Percentiles rank a stretch among this genome's conserved stretches.
Conservation (phyloP, 2,888 invertebrate species). For the Bombyx huttoni region DNA sequence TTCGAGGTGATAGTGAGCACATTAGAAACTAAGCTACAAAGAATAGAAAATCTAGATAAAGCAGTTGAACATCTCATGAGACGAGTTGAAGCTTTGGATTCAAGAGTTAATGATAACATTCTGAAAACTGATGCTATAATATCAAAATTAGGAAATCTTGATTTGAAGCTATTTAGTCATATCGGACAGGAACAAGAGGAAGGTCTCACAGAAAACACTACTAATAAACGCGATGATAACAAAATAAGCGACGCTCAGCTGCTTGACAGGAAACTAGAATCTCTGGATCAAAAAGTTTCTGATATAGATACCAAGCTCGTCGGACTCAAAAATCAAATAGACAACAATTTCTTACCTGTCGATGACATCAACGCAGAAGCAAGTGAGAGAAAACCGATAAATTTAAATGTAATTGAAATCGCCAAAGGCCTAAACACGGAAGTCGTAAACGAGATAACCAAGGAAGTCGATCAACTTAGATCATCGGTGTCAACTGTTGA, state of each 20-base stretch:
- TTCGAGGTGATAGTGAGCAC: constrained; percentile 93
- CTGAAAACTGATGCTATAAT: constrained; percentile 89
- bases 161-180: constrained; percentile 80
- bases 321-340: constrained; percentile 85
- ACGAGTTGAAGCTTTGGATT: constrained; percentile 86
- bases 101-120: constrained; percentile 86
- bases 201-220: constrained; percentile 35
- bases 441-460: constrained; percentile 84
- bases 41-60: constrained; percentile 90
- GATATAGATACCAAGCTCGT: constrained; percentile 86
- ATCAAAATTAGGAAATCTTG: constrained; percentile 80
- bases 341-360: constrained; percentile 83
- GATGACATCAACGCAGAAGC: constrained; percentile 91
- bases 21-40: constrained; percentile 87
- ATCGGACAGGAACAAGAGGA: constrained; percentile 47
- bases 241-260: constrained; percentile 50
- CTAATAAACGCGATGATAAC: constrained; percentile 21
- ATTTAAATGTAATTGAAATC: constrained; percentile 86
- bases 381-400: constrained; percentile 88
- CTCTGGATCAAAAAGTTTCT: constrained; percentile 86
- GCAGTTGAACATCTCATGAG: constrained; percentile 90
- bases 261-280: constrained; percentile 77
- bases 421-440: constrained; percentile 87
- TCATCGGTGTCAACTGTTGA: constrained; percentile 84
- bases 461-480: constrained; percentile 84